Evolutionary conservation across 2,113 vertebrate genomes (phyloP), one percentile per base, ranked within the genome.

Genomic region (Istiophorus platypterus): DNA sequence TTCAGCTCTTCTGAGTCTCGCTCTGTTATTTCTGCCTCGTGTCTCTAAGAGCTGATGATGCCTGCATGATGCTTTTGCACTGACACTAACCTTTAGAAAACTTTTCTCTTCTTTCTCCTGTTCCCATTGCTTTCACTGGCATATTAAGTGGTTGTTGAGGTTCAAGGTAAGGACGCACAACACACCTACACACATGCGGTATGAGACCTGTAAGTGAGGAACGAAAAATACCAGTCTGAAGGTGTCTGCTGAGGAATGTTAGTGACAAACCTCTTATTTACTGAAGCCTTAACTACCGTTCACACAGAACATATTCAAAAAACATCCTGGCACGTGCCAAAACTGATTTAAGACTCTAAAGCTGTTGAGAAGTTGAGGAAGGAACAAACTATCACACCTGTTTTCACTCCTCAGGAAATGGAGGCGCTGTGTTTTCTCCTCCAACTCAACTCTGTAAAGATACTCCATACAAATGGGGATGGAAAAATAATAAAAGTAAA

Each of bases 101-200:
- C 75, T 24, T 95, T 52, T 96, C 77, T 95, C 95, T 95, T 96
- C 95, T 95, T 91, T 96, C 95, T 96, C 95, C 93, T 97, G 93
- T 95, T 95, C 94, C 96, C 42, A 5, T 64, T 80, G 78, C 87
- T 75, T 62, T 95, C 96, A 94, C 95, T 96, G 96, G 94, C 95
- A 94, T 94, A 95, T 95, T 96, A 95, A 99, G 97, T 99, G 97
- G 97, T 97, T 99, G 96, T 96, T 98, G 96, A 98, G 96, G 96
- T 98, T 98, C 96, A 98, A 99, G 97, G 97, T 99, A 98, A 98
- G 97, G 52, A 29, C 11, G 4, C 68, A 95, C 92, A 77, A 20
- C 69, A 82, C 77, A 73, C 62, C 77, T 39, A 52, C 52, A 63
- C 71, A 72, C 17, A 34, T 2, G 1, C 37, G 1, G 37, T 7